Evolutionary conservation across 2,888 invertebrate species (phyloP).

Genomic region (Geophilus truncorum): DNA sequence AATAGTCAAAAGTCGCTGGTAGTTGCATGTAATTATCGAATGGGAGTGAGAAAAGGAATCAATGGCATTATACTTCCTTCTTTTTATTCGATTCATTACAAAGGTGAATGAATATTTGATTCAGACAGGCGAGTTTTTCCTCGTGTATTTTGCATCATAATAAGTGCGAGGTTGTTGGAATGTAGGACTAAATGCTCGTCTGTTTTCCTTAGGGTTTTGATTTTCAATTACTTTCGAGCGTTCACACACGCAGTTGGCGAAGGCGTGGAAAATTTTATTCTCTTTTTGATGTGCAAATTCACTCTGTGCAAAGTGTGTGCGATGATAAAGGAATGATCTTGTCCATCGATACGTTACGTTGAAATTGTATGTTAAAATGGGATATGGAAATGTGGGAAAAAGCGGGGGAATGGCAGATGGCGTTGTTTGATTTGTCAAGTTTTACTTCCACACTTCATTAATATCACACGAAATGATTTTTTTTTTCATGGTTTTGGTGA

Average conservation of each 20-base stretch:
- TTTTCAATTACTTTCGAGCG: background rate
- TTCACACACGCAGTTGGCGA: background rate
- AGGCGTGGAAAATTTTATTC: background rate
- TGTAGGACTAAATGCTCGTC: background rate
- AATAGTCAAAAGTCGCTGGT: too few relatives aligned
- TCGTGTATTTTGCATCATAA: background rate
- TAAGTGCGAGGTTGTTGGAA: background rate
- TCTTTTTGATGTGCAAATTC: background rate
- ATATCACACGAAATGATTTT: too few relatives aligned
- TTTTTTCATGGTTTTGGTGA: too few relatives aligned
- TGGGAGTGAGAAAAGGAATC: background rate
- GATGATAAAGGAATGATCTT: background rate
- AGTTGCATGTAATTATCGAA: background rate
- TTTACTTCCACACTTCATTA: background rate
- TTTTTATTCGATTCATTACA: background rate
- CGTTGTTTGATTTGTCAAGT: background rate
- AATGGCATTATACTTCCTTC: background rate
- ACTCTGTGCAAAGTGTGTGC: background rate
- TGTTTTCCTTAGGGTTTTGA: background rate
- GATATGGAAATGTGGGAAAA: background rate
- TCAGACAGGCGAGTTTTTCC: background rate
- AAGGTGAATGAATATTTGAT: background rate
- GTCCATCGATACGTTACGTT: background rate
- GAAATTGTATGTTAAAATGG: background rate
- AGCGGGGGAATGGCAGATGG: background rate